Evolutionary conservation across 1,140 invertebrate genomes (phyloP).

Genomic region (Charaxes varanes): DNA sequence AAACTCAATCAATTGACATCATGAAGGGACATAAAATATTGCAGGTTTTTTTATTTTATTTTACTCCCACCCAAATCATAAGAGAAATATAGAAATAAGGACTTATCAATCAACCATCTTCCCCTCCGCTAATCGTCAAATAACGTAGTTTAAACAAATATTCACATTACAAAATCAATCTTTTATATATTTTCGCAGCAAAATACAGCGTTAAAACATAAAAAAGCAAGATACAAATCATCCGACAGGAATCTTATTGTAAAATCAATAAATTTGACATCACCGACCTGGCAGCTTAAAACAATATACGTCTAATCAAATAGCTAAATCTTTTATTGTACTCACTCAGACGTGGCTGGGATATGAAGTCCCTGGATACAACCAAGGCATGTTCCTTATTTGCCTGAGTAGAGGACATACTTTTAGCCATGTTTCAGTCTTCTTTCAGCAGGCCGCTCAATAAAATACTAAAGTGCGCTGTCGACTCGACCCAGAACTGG

Average conservation of each 20-base stretch:
- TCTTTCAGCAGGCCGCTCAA: constrained; percentile 53
- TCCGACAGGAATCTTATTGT: constrained; percentile 12
- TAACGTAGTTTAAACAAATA: too few species aligned
- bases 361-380: constrained; percentile 96
- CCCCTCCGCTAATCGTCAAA: too few species aligned
- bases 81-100: too few species aligned
- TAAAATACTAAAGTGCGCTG: constrained; percentile 57
- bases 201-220: not conserved
- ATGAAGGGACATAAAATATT: too few species aligned
- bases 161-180: too few species aligned
- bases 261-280: constrained; percentile 64
- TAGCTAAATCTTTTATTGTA: constrained; percentile 45
- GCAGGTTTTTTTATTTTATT: too few species aligned
- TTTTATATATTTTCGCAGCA: not conserved
- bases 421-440: constrained; percentile 57
- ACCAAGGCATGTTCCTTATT: constrained; percentile 90
- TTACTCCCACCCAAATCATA: too few species aligned
- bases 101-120: too few species aligned
- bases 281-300: constrained; percentile 20
- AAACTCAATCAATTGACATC: too few species aligned
- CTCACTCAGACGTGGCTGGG: constrained; percentile 97
- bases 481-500: constrained; percentile 72
- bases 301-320: constrained; percentile 21
- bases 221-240: constrained; percentile 24
- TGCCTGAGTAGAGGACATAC: constrained; percentile 42